Conservation (phyloP, 2,113 vertebrate genomes). For the Platysteira castanea region DNA sequence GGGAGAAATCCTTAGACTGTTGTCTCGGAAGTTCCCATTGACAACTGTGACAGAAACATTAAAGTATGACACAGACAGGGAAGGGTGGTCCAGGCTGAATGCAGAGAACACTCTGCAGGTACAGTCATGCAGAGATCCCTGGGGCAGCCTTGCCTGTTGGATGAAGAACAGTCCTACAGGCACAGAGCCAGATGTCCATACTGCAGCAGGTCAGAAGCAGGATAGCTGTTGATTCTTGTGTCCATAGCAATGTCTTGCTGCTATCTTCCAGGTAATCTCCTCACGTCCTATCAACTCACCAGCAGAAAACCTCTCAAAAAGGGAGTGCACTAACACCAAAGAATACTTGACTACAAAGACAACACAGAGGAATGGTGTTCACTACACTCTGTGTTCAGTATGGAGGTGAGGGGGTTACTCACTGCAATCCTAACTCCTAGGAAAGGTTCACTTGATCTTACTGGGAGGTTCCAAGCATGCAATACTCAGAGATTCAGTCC, state of each 20-base stretch:
- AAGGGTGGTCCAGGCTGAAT: neutral
- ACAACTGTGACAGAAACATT: neutral
- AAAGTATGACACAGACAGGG: neutral
- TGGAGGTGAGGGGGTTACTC: neutral
- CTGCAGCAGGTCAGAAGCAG: neutral
- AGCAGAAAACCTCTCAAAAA: neutral
- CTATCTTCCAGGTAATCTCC: neutral
- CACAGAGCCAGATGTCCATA: neutral
- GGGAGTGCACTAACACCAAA: neutral
- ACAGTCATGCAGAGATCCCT: neutral
- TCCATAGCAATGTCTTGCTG: neutral
- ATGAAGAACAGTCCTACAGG: neutral
- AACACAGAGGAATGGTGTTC: neutral
- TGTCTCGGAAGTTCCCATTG: neutral
- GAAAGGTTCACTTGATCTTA: neutral
- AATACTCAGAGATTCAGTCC: neutral
- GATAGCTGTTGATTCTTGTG: neutral
- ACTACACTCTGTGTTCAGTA: neutral
- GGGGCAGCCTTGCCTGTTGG: neutral
- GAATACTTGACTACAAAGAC: neutral
- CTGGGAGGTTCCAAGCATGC: neutral
- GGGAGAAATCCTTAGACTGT: neutral
- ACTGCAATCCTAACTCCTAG: neutral
- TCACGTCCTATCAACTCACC: neutral
- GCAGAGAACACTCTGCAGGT: fast-evolving